Evolutionary conservation across 2,113 vertebrate species (phyloP), one percentile per base, ranked within the genome.

Genomic region (Falcunculus frontatus): DNA sequence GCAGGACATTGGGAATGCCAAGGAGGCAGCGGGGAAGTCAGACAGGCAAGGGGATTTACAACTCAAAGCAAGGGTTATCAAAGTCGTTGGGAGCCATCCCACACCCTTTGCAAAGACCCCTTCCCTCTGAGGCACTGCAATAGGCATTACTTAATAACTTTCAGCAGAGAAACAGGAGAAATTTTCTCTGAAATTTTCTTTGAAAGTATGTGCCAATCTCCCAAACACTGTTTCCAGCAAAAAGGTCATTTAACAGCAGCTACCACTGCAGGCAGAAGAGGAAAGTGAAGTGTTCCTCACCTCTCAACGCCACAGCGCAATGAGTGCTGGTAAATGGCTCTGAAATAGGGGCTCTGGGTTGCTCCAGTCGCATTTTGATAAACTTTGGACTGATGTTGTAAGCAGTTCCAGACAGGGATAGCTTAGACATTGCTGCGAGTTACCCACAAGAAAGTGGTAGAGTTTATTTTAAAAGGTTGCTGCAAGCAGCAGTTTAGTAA

Each of bases 151-250:
- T 93, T 94, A 80, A 90, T 46, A 46, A 26, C 22, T 18, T 67
- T 23, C 37, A 60, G 72, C 60, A 53, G 82, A 78, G 85, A 64
- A 93, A 75, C 8, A 89, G 65, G 59, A 91, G 86, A 81, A 39
- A 72, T 56, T n/a, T 44, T 88, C 75, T 68, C 62, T 78, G 64
- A 90, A 89, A 68, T 46, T 37, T 41, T 88, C 59, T 87, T 77
- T 89, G 20, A 92, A 84, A 72, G 26, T 89, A 52, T 93, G 86
- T 93, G 80, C 53, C 76, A 79, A 93, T 84, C 69, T 76, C 68
- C 14, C 32, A 77, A 84, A 68, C 52, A 23, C 35, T 32, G 46
- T 84, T 97, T 96, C 90, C 90, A 87, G 95, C 50, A 90, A 84
- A 75, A 96, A 88, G 37, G 35, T 33, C 41, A 56, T 73, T 87